Evolutionary conservation across 2,888 invertebrate species (phyloP).

Genomic region (Ceriagrion tenellum): DNA sequence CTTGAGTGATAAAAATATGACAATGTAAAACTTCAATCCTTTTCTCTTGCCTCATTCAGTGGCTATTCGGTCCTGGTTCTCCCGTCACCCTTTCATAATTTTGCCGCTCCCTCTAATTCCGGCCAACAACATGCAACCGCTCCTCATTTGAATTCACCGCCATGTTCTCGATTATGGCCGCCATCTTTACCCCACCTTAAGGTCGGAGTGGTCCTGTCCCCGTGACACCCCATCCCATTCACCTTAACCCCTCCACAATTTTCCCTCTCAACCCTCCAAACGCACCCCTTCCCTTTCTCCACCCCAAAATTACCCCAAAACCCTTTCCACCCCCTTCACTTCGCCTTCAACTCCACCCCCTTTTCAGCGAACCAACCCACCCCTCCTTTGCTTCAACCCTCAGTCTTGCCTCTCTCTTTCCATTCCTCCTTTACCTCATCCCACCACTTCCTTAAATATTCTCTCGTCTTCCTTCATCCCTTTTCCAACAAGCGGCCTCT

Average conservation of each 20-base stretch:
- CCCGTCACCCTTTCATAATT: not conserved
- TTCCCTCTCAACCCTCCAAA: not conserved
- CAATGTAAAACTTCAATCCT: not conserved
- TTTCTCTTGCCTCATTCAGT: not conserved
- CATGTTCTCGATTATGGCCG: slow-evolving; percentile 24
- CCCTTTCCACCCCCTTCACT: not conserved
- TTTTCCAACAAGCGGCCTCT: not conserved
- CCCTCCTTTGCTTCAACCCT: not conserved
- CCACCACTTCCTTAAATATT: not conserved
- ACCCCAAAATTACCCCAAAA: not conserved
- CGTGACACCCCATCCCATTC: not conserved
- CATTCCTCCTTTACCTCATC: not conserved
- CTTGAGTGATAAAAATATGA: not conserved
- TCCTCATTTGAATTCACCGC: slow-evolving; percentile 13
- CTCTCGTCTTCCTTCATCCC: not conserved
- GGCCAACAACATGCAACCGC: not conserved
- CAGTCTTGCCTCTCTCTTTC: not conserved
- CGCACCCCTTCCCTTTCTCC: not conserved
- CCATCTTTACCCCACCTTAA: slow-evolving; percentile 4
- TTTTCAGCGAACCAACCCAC: not conserved
- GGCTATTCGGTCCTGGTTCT: not conserved
- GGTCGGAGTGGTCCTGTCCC: not conserved
- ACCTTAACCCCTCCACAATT: not conserved
- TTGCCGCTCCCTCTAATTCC: not conserved
- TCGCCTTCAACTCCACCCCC: not conserved